phyloP scores from a whole-genome alignment of 2,888 invertebrate genomes.

The Hoplodrina ambigua region DNA sequence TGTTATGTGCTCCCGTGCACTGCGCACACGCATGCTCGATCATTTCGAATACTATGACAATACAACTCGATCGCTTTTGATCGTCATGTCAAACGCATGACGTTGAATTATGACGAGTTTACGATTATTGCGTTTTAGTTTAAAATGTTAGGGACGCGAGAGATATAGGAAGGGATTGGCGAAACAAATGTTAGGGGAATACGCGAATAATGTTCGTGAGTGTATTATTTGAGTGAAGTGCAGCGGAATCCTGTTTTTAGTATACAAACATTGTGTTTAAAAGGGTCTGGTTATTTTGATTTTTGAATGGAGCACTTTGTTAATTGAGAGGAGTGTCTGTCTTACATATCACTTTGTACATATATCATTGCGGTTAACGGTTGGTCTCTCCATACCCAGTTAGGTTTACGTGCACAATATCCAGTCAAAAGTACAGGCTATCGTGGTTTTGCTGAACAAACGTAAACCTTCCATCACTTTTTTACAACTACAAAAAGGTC shows the following conservation, averaged over 20 bases:
- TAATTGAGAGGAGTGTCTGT: conserved; percentile 1
- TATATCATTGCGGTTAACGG: background rate
- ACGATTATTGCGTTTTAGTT: conserved; percentile 38
- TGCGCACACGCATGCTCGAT: conserved; percentile 40
- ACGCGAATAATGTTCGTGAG: conserved; percentile 19
- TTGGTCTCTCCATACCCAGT: background rate
- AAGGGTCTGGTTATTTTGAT: conserved; percentile 16
- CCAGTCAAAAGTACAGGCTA: background rate
- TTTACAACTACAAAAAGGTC: no score
- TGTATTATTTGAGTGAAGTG: conserved; percentile 27
- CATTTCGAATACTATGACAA: conserved; percentile 40
- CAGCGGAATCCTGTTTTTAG: conserved; percentile 25
- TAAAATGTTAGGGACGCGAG: conserved; percentile 23
- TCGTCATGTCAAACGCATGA: conserved; percentile 37
- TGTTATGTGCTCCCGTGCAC: conserved; percentile 41
- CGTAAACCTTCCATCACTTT: no score
- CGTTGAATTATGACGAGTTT: conserved; percentile 51
- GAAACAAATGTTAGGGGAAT: conserved; percentile 20
- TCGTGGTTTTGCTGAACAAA: background rate
- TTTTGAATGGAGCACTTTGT: conserved; percentile 9
- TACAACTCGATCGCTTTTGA: conserved; percentile 41
- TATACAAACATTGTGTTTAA: conserved; percentile 32
- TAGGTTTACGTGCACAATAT: background rate
- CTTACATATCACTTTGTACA: background rate
- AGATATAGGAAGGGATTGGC: conserved; percentile 19